Evolutionary conservation across 2,888 invertebrate genomes (phyloP).

Genomic region (Coenonympha glycerion): DNA sequence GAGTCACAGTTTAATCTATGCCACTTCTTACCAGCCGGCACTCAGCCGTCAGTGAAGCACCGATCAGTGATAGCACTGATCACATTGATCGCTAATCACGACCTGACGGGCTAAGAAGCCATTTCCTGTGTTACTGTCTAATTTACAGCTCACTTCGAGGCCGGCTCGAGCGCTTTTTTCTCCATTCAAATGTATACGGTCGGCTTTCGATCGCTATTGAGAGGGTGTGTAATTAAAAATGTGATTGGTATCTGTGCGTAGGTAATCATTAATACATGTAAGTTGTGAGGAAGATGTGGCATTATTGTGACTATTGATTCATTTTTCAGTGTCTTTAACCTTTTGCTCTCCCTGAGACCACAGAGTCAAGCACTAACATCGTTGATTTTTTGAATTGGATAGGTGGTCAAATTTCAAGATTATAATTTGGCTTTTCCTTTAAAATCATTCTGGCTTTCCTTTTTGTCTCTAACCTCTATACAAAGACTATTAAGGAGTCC

Average conservation of each 20-base stretch:
- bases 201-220: conserved; percentile 15
- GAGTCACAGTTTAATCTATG: conserved; percentile 40
- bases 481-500: no score
- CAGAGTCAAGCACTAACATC: no score
- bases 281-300: no score
- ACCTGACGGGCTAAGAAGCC: conserved; percentile 72
- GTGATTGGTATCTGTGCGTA: conserved; percentile 8
- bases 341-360: no score
- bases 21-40: conserved; percentile 45
- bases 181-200: conserved; percentile 21
- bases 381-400: no score
- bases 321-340: no score
- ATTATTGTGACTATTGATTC: no score
- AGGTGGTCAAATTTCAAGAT: no score
- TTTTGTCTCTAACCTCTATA: no score
- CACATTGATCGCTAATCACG: conserved; percentile 66
- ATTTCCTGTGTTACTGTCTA: conserved; percentile 71
- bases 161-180: conserved; percentile 22
- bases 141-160: conserved; percentile 66
- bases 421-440: no score
- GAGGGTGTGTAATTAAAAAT: conserved; percentile 19
- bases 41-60: conserved; percentile 56
- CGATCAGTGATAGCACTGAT: conserved; percentile 64
- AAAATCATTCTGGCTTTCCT: no score
- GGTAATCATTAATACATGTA: conserved; percentile 34